Evolutionary conservation across 2,113 vertebrate species (phyloP).

Genomic region (Microcebus tavaratra): DNA sequence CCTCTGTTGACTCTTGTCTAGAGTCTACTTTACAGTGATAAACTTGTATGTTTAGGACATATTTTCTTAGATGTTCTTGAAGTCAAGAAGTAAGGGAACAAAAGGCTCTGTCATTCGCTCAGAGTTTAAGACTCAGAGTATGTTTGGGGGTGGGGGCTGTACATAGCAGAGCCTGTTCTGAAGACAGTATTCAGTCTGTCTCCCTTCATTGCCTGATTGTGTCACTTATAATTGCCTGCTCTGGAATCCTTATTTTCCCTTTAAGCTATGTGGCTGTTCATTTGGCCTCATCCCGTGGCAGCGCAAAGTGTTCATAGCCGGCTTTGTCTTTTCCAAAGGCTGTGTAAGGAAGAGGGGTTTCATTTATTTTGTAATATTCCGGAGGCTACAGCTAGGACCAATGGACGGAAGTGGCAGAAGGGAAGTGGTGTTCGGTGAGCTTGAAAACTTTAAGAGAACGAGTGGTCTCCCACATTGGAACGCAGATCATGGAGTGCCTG

Average conservation of each 20-base stretch:
- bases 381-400: neutral
- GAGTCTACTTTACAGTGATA: neutral
- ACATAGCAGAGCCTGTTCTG: neutral
- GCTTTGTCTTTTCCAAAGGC: neutral
- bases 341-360: neutral
- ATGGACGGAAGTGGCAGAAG: neutral
- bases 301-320: neutral
- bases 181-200: neutral
- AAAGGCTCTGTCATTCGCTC: neutral
- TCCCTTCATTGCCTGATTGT: neutral
- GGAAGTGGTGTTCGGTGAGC: neutral
- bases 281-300: neutral
- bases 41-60: neutral
- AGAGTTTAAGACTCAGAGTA: neutral
- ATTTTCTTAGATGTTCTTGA: conserved; percentile 16
- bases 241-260: neutral
- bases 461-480: neutral
- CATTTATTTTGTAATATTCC: neutral
- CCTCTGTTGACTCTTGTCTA: neutral
- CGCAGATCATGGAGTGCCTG: neutral
- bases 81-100: neutral
- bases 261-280: neutral
- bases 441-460: neutral
- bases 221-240: neutral
- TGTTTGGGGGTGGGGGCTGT: neutral